Evolutionary conservation across 2,797 vertebrate species (phyloP), one percentile per base, ranked within the genome.

Genomic region (Clarias fuscus): DNA sequence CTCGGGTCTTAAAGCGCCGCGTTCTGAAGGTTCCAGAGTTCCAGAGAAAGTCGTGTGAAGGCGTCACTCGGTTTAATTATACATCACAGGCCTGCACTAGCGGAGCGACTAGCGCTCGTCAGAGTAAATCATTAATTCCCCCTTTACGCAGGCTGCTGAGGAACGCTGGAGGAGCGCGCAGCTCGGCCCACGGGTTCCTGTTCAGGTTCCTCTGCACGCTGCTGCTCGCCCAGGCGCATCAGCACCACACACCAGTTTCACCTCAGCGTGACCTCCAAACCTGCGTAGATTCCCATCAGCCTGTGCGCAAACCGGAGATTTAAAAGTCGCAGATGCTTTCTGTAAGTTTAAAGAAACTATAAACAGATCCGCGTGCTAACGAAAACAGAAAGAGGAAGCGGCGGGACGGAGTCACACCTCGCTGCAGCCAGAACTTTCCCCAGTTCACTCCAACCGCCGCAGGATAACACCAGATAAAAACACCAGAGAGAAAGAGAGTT

Each of bases 121-220:
- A 73, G 75, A 67, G 86, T 90, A 84, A 90, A 90, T 88, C 82
- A 86, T 88, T 73, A 37, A 90, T 88, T 59, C 48, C 15, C 71
- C 65, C 58, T 86, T 77, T 84, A 86, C 82, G 77, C 85, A 82
- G 30, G 64, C 37, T 11, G 27, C n/a, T 30, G 58, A 84, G 81
- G 84, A 82, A 62, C 5, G 56, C 37, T 48, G 61, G 43, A 53
- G 18, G 13, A 81, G 40, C 33, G 58, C 43, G 17, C n/a, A 20
- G 73, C 62, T 81, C 18, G 62, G 56, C 40, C 67, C 67, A 59
- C 37, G 18, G 67, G 37, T 62, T 81, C 48, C 43, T 77, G 84
- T 43, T 85, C 43, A 70, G 27, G 22, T 67, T 67, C 62, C 64
- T 61, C 58, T 79, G 40, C n/a, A 48, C 13, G 13, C 40, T 82